Percentiles rank a stretch among this genome's conserved stretches.
These are phyloP conservation scores for Barnardius zonarius DNA, from an alignment of 2,113 vertebrate species.

Conservation along the genomic window DNA sequence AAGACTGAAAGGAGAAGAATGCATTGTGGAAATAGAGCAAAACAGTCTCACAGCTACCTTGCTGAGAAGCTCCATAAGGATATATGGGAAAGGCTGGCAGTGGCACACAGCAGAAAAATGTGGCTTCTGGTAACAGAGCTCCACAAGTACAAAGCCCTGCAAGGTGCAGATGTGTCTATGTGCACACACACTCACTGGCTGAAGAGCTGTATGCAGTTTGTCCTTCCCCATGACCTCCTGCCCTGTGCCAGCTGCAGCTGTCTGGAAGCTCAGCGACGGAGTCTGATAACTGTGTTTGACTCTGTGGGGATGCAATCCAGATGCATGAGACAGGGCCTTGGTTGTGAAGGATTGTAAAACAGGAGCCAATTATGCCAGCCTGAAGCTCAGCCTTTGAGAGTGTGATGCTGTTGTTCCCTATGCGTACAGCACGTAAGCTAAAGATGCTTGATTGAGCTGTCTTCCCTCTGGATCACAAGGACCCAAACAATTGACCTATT, in stretches of 20 bases:
- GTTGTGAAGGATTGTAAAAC: neutral
- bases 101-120: neutral
- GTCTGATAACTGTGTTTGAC: neutral
- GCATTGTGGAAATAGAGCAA: neutral
- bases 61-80: neutral
- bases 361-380: neutral
- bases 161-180: neutral
- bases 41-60: accelerated
- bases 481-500: neutral
- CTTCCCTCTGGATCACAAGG: neutral
- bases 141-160: neutral
- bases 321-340: neutral
- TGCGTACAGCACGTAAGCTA: neutral
- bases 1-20: neutral
- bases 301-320: neutral
- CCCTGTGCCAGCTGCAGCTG: neutral
- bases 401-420: neutral
- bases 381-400: neutral
- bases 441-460: accelerated
- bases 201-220: neutral
- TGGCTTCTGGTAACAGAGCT: neutral
- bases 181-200: neutral
- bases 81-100: neutral
- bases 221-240: neutral
- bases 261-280: neutral